phyloP scores from a whole-genome alignment of 2,113 vertebrate species.

The Chaetodon trifascialis region DNA sequence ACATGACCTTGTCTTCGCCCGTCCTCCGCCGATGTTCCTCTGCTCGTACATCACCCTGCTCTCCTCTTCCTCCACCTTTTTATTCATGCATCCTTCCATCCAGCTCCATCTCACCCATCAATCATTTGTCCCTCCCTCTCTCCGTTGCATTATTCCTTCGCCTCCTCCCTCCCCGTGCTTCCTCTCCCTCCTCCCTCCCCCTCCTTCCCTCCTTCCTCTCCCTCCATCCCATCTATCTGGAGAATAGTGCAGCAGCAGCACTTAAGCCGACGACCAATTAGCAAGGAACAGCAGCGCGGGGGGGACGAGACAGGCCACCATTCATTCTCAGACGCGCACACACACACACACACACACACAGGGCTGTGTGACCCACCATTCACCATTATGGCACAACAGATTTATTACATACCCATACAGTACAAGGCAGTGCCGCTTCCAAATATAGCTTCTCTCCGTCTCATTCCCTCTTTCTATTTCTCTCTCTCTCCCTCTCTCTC shows the following conservation, averaged over 20 bases:
- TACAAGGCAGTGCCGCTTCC: slow-evolving; percentile 64
- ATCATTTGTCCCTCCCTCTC: slow-evolving; percentile 25
- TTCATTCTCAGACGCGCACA: slow-evolving; percentile 65
- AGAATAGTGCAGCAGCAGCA: slow-evolving; percentile 81
- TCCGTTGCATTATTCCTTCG: neutral
- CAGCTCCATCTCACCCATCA: slow-evolving; percentile 50
- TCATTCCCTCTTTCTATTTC: slow-evolving; percentile 11
- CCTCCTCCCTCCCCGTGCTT: neutral
- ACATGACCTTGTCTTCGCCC: slow-evolving; percentile 23
- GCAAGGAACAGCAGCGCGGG: slow-evolving; percentile 66
- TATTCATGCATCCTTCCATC: slow-evolving; percentile 57
- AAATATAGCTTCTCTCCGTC: slow-evolving; percentile 74
- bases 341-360: slow-evolving; percentile 32
- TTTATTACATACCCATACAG: slow-evolving; percentile 75
- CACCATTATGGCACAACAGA: slow-evolving; percentile 70
- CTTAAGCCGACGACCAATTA: slow-evolving; percentile 82
- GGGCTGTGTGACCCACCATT: slow-evolving; percentile 48
- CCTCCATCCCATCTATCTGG: slow-evolving; percentile 67
- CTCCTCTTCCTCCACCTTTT: slow-evolving; percentile 22
- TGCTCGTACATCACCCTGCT: slow-evolving; percentile 6
- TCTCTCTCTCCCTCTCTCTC: slow-evolving; percentile 7
- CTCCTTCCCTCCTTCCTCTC: slow-evolving; percentile 13
- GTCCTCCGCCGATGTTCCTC: slow-evolving; percentile 28
- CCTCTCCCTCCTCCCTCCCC: slow-evolving; percentile 14
- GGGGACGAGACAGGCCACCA: slow-evolving; percentile 71